Evolutionary conservation across 2,888 invertebrate genomes (phyloP).

Genomic region (Drosophila cognata): DNA sequence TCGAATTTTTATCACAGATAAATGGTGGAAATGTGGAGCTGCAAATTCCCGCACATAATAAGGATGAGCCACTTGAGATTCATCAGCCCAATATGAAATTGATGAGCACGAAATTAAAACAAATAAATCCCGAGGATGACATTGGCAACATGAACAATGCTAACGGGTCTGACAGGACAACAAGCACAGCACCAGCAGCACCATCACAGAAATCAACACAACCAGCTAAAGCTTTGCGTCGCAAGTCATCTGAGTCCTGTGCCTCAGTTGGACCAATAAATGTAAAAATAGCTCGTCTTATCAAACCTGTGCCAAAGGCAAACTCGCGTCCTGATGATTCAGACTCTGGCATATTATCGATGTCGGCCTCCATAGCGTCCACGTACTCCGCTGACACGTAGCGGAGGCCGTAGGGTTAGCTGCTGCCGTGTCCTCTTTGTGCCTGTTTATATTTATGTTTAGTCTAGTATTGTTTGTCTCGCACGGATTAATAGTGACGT

Average conservation of each 20-base stretch:
- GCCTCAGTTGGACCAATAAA: slow-evolving; percentile 11
- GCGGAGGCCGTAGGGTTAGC: slow-evolving; percentile 11
- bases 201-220: neutral
- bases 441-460: slow-evolving; percentile 11
- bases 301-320: slow-evolving; percentile 60
- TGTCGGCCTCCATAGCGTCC: slow-evolving; percentile 49
- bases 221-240: neutral
- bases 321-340: slow-evolving; percentile 43
- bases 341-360: slow-evolving; percentile 68
- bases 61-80: slow-evolving; percentile 63
- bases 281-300: slow-evolving; percentile 55
- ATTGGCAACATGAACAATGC: slow-evolving; percentile 67
- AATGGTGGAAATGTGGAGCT: slow-evolving; percentile 79
- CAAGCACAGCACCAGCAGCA: neutral
- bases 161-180: neutral
- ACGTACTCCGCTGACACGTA: slow-evolving; percentile 7
- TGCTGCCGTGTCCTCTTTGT: slow-evolving; percentile 28
- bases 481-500: neutral
- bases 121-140: slow-evolving; percentile 82
- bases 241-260: slow-evolving; percentile 1
- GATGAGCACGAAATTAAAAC: slow-evolving; percentile 68
- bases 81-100: slow-evolving; percentile 72
- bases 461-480: neutral
- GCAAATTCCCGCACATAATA: slow-evolving; percentile 45
- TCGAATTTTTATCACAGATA: slow-evolving; percentile 52